Conservation (phyloP, 2,797 vertebrate species). For the Kryptolebias ocellatus region DNA sequence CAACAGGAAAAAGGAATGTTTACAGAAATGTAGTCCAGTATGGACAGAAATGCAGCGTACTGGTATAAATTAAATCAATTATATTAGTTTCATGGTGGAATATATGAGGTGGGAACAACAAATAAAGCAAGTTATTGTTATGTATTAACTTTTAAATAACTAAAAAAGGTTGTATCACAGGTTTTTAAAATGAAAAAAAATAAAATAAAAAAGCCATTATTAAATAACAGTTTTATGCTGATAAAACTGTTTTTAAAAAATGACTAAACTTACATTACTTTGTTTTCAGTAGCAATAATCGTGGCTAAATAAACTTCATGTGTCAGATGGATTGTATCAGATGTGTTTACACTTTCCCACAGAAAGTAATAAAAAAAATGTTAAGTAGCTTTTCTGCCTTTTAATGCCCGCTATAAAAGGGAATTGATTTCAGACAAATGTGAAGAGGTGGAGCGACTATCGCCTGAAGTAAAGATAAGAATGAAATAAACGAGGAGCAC, state of each 20-base stretch:
- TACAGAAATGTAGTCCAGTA: neutral
- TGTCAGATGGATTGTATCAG: neutral
- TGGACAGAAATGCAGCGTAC: neutral
- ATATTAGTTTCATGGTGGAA: too few relatives aligned
- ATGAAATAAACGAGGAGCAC: slow-evolving; percentile 46
- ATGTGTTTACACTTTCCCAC: slow-evolving; percentile 25
- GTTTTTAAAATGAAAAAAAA: neutral
- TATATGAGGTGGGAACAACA: neutral
- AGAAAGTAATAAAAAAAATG: slow-evolving; percentile 31
- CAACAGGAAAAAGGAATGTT: neutral
- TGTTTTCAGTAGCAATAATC: neutral
- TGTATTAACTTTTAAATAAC: neutral
- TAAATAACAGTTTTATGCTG: neutral
- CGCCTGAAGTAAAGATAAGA: slow-evolving; percentile 50
- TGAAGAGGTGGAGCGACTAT: slow-evolving; percentile 59
- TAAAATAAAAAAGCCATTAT: neutral
- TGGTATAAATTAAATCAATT: neutral
- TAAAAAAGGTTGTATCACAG: neutral
- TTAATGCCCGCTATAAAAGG: slow-evolving; percentile 40
- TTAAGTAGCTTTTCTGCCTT: slow-evolving; percentile 38
- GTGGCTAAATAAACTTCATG: neutral
- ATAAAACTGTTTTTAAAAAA: neutral
- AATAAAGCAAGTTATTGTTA: neutral
- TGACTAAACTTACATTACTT: neutral
- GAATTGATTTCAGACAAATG: slow-evolving; percentile 59